phyloP scores from a whole-genome alignment of 2,888 invertebrate species.

The Eledone cirrhosa region DNA sequence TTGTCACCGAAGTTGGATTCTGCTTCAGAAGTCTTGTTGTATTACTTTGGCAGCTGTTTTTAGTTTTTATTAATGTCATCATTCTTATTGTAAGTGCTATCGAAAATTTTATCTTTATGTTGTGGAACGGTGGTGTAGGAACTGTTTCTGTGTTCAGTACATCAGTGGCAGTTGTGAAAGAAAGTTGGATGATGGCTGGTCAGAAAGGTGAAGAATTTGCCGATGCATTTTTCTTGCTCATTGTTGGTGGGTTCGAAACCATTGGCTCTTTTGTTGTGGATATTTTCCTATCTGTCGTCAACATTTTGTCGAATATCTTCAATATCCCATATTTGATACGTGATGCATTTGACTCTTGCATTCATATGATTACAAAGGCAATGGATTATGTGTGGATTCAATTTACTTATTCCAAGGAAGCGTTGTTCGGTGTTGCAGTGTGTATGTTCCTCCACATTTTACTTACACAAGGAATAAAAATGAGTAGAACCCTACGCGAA shows the following conservation, averaged over 20 bases:
- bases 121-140: conserved; percentile 36
- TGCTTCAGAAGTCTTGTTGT: conserved; percentile 33
- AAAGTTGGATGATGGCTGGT: conserved; percentile 34
- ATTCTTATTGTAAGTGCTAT: conserved; percentile 35
- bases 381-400: conserved; percentile 37
- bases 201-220: conserved; percentile 31
- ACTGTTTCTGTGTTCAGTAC: conserved; percentile 34
- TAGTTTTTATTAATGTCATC: conserved; percentile 35
- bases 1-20: conserved; percentile 35
- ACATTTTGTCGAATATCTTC: conserved; percentile 32
- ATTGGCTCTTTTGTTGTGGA: conserved; percentile 31
- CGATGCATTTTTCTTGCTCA: background rate
- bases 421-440: conserved; percentile 50
- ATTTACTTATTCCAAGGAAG: conserved; percentile 46
- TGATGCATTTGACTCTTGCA: conserved; percentile 26
- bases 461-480: conserved; percentile 34
- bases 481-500: conserved; percentile 38
- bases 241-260: conserved; percentile 32
- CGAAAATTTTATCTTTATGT: conserved; percentile 33
- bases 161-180: conserved; percentile 34
- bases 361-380: conserved; percentile 26
- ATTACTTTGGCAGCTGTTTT: conserved; percentile 35
- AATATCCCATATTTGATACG: conserved; percentile 25
- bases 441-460: conserved; percentile 37
- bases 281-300: conserved; percentile 30